These are phyloP conservation scores for Crotalus tigris DNA, from an alignment of 2,113 vertebrate genomes.

Conservation along the genomic window DNA sequence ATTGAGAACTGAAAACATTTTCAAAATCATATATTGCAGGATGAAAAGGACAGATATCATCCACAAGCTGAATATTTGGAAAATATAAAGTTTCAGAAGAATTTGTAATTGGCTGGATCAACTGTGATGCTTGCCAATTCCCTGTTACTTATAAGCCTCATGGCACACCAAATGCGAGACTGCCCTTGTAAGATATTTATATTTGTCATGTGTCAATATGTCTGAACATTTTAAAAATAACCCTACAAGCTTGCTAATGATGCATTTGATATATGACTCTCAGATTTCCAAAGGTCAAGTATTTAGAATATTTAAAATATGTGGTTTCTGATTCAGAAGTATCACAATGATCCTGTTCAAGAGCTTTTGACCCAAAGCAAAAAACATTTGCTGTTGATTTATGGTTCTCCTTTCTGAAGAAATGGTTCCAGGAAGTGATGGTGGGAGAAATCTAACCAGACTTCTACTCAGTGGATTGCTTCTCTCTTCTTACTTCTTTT, in stretches of 20 bases:
- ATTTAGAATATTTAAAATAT: conserved; percentile 7
- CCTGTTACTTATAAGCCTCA: neutral
- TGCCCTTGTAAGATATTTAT: neutral
- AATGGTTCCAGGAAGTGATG: neutral
- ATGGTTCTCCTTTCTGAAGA: neutral
- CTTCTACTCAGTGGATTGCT: neutral
- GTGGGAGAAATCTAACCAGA: neutral
- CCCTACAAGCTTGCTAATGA: conserved; percentile 27
- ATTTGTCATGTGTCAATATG: conserved; percentile 17
- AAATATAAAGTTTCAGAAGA: neutral
- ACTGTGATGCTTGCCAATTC: neutral
- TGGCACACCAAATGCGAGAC: neutral
- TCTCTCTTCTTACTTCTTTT: neutral
- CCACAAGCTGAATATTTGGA: neutral
- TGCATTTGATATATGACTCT: conserved; percentile 10
- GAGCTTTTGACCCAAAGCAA: neutral
- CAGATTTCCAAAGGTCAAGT: neutral
- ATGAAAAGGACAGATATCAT: neutral
- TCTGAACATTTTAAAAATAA: conserved; percentile 48
- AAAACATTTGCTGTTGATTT: accelerated
- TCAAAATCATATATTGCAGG: neutral
- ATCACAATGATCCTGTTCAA: neutral
- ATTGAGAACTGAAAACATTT: neutral
- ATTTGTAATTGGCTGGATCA: neutral
- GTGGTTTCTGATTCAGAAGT: neutral